Evolutionary conservation across 2,113 vertebrate genomes (phyloP).

Genomic region (Corythoichthys intestinalis): DNA sequence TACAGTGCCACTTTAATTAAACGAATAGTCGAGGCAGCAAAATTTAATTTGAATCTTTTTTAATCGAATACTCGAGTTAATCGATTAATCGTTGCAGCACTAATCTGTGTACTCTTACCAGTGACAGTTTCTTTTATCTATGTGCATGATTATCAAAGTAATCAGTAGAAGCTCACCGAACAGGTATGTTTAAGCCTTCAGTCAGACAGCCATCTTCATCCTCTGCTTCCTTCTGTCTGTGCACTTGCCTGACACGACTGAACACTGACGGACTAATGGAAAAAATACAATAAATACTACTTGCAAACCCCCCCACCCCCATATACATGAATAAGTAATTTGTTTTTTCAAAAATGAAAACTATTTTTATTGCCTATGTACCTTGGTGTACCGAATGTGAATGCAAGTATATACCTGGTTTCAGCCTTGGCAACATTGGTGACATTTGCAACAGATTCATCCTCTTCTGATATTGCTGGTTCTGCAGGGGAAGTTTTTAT

Average conservation of each 20-base stretch:
- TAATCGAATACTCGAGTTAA: too few species aligned
- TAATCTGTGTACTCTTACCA: neutral
- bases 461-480: constrained; percentile 72
- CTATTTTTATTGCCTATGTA: too few species aligned
- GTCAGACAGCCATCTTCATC: constrained; percentile 47
- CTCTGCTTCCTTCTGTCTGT: constrained; percentile 67
- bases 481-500: constrained; percentile 65
- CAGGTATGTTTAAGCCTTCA: neutral
- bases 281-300: neutral
- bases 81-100: too few species aligned
- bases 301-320: neutral
- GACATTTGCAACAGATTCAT: constrained; percentile 70
- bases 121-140: too few species aligned
- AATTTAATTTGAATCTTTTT: too few species aligned
- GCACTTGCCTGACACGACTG: constrained; percentile 80
- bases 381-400: too few species aligned
- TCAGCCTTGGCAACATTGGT: constrained; percentile 69
- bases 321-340: too few species aligned
- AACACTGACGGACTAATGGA: constrained; percentile 77
- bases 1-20: too few species aligned
- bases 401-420: constrained; percentile 78
- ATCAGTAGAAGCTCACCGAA: constrained; percentile 68
- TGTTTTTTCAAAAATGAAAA: too few species aligned
- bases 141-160: too few species aligned
- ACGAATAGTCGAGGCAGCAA: too few species aligned